Conservation (phyloP, 2,888 invertebrate genomes). For the Atrina japonica region DNA sequence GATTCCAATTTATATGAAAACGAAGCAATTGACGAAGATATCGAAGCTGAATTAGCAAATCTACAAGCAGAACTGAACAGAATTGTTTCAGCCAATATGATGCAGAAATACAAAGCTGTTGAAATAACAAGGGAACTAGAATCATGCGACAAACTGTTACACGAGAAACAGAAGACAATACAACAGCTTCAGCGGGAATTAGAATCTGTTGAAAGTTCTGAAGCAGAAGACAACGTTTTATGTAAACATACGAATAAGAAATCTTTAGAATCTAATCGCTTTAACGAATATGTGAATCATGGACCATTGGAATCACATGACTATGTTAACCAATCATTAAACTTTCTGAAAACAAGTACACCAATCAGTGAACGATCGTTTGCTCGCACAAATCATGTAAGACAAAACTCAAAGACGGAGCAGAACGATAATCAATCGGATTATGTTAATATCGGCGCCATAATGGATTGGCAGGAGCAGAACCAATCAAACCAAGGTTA, state of each 20-base stretch:
- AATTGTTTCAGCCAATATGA: conserved; percentile 66
- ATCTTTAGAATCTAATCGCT: no score
- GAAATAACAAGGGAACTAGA: conserved; percentile 64
- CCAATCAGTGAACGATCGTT: conserved; percentile 6
- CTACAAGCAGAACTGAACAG: conserved; percentile 66
- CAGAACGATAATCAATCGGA: conserved; percentile 22
- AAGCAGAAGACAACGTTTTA: conserved; percentile 6
- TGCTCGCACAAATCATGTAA: conserved; percentile 1
- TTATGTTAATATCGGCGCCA: conserved; percentile 40
- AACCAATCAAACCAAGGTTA: conserved; percentile 8
- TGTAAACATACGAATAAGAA: neutral
- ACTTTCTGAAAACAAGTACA: conserved; percentile 18
- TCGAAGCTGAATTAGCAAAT: conserved; percentile 50
- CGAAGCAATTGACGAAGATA: conserved; percentile 13
- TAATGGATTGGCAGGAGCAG: conserved; percentile 27
- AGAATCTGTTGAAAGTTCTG: conserved; percentile 44
- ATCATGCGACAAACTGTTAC: conserved; percentile 57
- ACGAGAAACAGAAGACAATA: conserved; percentile 48
- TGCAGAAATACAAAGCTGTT: conserved; percentile 67
- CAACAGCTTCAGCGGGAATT: conserved; percentile 56
- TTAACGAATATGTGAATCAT: no score
- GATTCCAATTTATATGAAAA: conserved; percentile 28
- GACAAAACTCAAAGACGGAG: neutral
- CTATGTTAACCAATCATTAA: conserved; percentile 11
- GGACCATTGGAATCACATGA: neutral